Evolutionary conservation across 1,140 invertebrate species (phyloP).

Genomic region (Parapsyche elsis): DNA sequence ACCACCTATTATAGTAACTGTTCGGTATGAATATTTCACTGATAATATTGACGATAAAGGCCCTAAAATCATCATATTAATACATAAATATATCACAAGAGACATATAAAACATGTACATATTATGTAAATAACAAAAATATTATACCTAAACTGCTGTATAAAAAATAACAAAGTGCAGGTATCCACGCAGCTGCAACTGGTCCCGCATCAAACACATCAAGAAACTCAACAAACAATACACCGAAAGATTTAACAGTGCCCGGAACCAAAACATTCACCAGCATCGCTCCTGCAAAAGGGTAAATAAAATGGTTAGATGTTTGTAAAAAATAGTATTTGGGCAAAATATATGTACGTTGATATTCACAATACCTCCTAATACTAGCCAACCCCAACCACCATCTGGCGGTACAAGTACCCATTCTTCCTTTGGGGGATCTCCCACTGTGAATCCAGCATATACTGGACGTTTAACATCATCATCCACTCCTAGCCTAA

Average conservation of each 20-base stretch:
- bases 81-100: background rate
- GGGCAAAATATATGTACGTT: background rate
- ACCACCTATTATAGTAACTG: conserved; percentile 87
- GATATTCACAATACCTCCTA: conserved; percentile 67
- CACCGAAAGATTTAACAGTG: conserved; percentile 88
- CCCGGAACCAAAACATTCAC: conserved; percentile 87
- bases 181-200: conserved; percentile 83
- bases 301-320: background rate
- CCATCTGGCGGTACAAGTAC: conserved; percentile 74
- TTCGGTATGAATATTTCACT: conserved; percentile 91
- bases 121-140: background rate
- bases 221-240: conserved; percentile 83
- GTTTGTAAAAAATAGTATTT: background rate
- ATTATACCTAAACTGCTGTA: conserved; percentile 84
- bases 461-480: conserved; percentile 46
- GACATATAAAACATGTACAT: background rate
- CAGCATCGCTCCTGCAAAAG: conserved; percentile 73
- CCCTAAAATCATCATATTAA: conserved; percentile 69
- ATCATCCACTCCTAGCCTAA: conserved; percentile 40
- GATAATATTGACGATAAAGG: conserved; percentile 91
- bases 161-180: conserved; percentile 85
- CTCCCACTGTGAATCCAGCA: conserved; percentile 63
- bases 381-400: conserved; percentile 86
- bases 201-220: conserved; percentile 78
- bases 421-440: conserved; percentile 64